A percentile compares a stretch with the other conserved stretches of the same genome.
Evolutionary conservation across 2,797 vertebrate species (phyloP).

Genomic region (Botia kubotai): DNA sequence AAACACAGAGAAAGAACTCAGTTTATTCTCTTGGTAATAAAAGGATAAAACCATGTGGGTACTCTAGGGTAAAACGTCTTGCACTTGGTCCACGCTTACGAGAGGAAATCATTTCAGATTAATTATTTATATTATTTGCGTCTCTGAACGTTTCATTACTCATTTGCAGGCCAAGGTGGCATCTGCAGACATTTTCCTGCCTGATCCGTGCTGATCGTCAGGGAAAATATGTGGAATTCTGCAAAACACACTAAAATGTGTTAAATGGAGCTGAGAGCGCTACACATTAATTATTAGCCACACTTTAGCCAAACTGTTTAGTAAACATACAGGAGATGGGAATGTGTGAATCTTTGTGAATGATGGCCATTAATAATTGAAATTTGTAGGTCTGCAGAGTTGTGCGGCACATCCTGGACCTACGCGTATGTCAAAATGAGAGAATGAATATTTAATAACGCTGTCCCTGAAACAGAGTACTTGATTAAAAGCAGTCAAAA

Average conservation of each 20-base stretch:
- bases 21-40: neutral
- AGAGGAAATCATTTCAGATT: neutral
- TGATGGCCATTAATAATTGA: too few relatives aligned
- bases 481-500: slow-evolving; percentile 8
- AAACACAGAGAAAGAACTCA: slow-evolving; percentile 50
- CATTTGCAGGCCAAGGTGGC: too few relatives aligned
- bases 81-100: neutral
- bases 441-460: neutral
- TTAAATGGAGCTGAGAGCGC: too few relatives aligned
- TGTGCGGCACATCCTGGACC: neutral
- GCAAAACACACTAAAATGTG: neutral
- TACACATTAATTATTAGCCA: too few relatives aligned
- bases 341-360: too few relatives aligned
- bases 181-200: too few relatives aligned
- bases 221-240: neutral
- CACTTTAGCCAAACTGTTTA: too few relatives aligned
- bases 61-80: neutral
- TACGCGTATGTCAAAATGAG: neutral
- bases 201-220: neutral
- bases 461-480: neutral
- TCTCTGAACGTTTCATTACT: neutral
- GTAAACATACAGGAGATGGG: too few relatives aligned
- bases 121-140: neutral
- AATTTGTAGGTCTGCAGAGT: too few relatives aligned
- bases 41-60: neutral